Evolutionary conservation across 1,140 invertebrate species (phyloP).

Genomic region (Panulirus ornatus): DNA sequence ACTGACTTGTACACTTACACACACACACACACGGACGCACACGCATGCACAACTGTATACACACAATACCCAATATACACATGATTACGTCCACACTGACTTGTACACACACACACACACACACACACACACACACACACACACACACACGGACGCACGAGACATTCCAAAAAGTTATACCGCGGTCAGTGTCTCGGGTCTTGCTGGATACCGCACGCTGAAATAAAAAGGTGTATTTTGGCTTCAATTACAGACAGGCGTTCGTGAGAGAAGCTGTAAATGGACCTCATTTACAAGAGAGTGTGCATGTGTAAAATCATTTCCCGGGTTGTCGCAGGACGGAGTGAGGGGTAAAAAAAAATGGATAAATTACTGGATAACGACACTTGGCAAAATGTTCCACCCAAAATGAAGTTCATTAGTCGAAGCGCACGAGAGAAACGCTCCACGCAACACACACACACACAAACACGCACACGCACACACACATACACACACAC

Average conservation of each 20-base stretch:
- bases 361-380: no score
- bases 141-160: slow-evolving; percentile 15
- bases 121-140: slow-evolving; percentile 28
- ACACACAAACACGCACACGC: neutral
- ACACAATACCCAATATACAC: neutral
- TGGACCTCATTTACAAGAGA: neutral
- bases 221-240: no score
- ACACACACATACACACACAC: slow-evolving; percentile 25
- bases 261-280: neutral
- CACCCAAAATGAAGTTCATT: no score
- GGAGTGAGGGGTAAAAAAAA: neutral
- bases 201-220: no score
- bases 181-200: no score
- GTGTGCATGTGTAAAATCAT: neutral
- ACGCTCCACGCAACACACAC: no score
- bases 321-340: neutral
- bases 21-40: slow-evolving; percentile 8
- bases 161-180: no score
- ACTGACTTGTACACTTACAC: neutral
- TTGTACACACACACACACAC: slow-evolving; percentile 27
- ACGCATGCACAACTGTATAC: neutral
- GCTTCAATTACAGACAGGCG: no score
- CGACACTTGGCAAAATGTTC: no score
- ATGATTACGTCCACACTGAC: slow-evolving; percentile 6
- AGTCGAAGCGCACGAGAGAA: neutral